Percentiles rank a stretch among this genome's conserved stretches.
These are phyloP conservation scores for Illadopsis cleaveri DNA, from an alignment of 2,113 vertebrate species.

Conservation along the genomic window DNA sequence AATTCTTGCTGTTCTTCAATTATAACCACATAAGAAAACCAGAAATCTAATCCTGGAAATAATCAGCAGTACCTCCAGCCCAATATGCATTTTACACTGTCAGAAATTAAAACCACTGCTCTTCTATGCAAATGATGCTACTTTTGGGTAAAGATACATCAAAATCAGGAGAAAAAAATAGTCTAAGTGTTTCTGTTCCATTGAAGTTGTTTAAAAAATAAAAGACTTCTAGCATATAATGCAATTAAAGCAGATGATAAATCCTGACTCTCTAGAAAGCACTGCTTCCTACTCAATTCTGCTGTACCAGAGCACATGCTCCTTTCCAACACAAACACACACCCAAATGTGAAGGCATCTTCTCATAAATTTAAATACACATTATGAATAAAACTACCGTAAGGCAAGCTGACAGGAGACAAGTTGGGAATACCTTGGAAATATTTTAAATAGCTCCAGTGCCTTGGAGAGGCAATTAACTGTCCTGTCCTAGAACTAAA, in stretches of 20 bases:
- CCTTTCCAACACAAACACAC: background rate
- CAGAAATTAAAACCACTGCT: background rate
- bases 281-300: background rate
- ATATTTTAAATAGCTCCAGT: conserved; percentile 2
- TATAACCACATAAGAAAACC: background rate
- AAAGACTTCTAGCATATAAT: background rate
- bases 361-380: background rate
- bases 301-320: background rate
- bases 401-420: background rate
- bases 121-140: background rate
- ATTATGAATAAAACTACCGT: background rate
- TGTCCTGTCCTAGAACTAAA: background rate
- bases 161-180: background rate
- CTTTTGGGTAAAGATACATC: background rate
- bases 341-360: background rate
- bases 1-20: background rate
- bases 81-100: background rate
- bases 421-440: conserved; percentile 6
- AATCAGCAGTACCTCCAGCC: background rate
- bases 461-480: background rate
- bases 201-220: background rate
- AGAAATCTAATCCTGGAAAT: background rate
- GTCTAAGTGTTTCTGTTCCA: background rate
- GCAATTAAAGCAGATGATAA: background rate
- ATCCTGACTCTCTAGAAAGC: background rate